Evolutionary conservation across 2,113 vertebrate genomes (phyloP).

Genomic region (Pantherophis guttatus): DNA sequence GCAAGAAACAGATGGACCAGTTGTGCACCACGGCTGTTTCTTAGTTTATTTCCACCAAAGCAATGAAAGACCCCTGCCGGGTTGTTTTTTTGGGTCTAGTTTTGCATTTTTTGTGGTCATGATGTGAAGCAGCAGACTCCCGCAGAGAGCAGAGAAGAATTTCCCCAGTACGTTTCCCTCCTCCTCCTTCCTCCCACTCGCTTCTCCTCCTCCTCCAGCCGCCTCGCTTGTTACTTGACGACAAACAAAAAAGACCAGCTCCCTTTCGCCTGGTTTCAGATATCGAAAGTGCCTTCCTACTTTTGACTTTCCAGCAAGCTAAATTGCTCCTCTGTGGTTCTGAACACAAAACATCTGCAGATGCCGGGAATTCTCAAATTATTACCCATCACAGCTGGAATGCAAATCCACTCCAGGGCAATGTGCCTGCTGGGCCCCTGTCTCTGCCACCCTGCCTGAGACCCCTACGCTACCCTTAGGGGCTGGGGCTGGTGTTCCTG

Average conservation of each 20-base stretch:
- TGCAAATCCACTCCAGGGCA: constrained; percentile 23
- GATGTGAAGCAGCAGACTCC: constrained; percentile 2
- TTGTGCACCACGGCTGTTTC: constrained; percentile 15
- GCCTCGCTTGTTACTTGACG: not conserved
- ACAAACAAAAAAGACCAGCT: constrained; percentile 12
- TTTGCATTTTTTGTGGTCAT: not conserved
- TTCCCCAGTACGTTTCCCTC: not conserved
- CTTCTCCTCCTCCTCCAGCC: not conserved
- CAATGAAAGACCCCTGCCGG: not conserved
- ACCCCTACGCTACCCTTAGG: not conserved
- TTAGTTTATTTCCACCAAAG: not conserved
- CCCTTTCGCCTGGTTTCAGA: not conserved
- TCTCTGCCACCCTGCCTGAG: not conserved
- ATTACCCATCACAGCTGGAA: constrained; percentile 13
- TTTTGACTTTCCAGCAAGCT: constrained; percentile 4
- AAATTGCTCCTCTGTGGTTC: not conserved
- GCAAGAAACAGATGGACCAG: not conserved
- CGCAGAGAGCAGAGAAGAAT: constrained; percentile 8
- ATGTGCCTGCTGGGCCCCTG: fast-evolving
- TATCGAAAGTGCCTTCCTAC: not conserved
- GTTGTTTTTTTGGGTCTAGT: not conserved
- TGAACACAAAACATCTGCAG: constrained; percentile 8
- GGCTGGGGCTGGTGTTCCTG: not conserved
- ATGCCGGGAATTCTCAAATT: constrained; percentile 19
- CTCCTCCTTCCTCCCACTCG: not conserved